phyloP scores from a whole-genome alignment of 2,797 vertebrate genomes.

The Steatocranus sp. region DNA sequence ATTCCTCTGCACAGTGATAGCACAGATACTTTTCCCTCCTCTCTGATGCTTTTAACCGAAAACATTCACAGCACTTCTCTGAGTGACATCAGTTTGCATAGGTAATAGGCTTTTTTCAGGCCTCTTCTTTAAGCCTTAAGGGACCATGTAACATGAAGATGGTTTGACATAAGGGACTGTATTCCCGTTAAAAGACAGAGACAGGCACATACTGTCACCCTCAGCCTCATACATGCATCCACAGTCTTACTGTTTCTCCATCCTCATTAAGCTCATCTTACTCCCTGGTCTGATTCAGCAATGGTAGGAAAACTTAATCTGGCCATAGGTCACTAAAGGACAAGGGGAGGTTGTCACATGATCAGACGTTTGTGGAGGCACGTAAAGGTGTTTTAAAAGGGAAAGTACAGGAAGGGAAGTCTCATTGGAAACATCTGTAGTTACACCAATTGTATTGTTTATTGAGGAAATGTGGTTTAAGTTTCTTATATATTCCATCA shows the following conservation, averaged over 20 bases:
- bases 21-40: background rate
- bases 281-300: conserved; percentile 34
- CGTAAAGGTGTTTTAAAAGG: background rate
- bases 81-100: conserved; percentile 34
- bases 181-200: conserved; percentile 3
- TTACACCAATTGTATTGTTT: background rate
- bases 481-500: background rate
- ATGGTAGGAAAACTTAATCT: conserved; percentile 14
- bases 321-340: background rate
- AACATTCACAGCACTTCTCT: conserved; percentile 22
- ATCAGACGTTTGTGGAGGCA: background rate
- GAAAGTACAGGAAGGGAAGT: background rate
- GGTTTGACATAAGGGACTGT: conserved; percentile 22
- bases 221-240: background rate
- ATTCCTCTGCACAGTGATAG: background rate
- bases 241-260: background rate
- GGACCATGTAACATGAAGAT: conserved; percentile 14
- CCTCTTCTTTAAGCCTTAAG: conserved; percentile 25
- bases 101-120: conserved; percentile 42
- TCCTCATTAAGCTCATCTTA: conserved; percentile 24
- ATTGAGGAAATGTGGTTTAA: background rate
- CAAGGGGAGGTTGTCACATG: background rate
- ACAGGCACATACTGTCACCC: conserved; percentile 11
- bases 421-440: background rate
- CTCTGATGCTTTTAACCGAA: background rate